Evolutionary conservation across 2,797 vertebrate species (phyloP).

Genomic region (Enteromius trimaculatus): DNA sequence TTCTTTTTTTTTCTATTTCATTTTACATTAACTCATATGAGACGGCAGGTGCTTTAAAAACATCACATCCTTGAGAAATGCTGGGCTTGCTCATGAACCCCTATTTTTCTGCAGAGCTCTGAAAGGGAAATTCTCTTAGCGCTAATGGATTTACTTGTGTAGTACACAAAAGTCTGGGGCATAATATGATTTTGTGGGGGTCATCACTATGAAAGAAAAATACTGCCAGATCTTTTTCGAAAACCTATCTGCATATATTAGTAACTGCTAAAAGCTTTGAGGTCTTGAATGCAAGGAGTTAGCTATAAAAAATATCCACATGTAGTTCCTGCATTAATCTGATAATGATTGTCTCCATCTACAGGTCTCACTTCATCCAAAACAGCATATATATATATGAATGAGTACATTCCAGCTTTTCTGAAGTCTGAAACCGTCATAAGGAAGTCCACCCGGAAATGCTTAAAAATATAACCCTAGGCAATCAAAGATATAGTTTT

Average conservation of each 20-base stretch:
- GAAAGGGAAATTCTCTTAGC: conserved; percentile 24
- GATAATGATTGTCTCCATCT: neutral
- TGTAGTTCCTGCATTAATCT: neutral
- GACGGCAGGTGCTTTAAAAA: conserved; percentile 49
- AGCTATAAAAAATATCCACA: neutral
- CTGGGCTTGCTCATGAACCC: conserved; percentile 11
- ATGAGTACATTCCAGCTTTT: too few species aligned
- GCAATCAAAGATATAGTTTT: too few species aligned
- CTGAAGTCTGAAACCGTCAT: too few species aligned
- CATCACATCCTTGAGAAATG: conserved; percentile 41
- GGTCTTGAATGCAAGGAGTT: neutral
- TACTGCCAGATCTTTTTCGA: conserved; percentile 8
- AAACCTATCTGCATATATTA: conserved; percentile 22
- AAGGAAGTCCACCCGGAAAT: neutral
- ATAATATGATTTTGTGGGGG: conserved; percentile 37
- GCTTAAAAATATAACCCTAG: neutral
- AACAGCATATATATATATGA: neutral
- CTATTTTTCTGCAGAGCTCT: neutral
- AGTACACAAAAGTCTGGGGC: conserved; percentile 1
- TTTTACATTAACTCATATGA: conserved; percentile 44
- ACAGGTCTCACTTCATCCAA: neutral
- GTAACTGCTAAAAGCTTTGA: conserved; percentile 17
- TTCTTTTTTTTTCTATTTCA: neutral
- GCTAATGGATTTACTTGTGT: conserved; percentile 39
- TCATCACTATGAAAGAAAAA: conserved; percentile 6